Base-by-base conservation (phyloP, 1,140 invertebrate genomes). In the Drosophila aff. region DNA sequence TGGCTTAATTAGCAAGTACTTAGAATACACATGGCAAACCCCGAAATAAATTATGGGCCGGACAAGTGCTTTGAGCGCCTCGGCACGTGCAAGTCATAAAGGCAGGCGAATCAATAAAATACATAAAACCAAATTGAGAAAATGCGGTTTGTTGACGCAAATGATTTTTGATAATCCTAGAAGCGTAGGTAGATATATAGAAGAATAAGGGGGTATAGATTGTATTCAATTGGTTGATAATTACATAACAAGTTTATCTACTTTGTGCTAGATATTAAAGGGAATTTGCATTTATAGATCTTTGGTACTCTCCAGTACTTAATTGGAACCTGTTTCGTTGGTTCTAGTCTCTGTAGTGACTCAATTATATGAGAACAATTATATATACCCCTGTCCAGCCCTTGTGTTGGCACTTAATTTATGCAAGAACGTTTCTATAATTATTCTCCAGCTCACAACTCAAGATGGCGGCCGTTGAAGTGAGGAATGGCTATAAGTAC, bases 401-500 rank as follows among this genome's bases (percentile, higher is more conserved):
- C 18, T 23, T 23, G 52, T 13, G 33, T 8, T 36, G 15, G 16
- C 21, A 58, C 11, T 26, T 58, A 23, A 58, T 58, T 43, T 58
- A 33, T 33, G 16, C 21, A 18, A 47, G 26, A 66, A 40, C 61
- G 38, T 43, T 60, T 49, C 36, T 49, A 43, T 57, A 57, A 57
- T 57, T 40, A 57, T 57, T 26, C 21, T 26, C 21, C 41, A 64
- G 52, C 64, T 49, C 53, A 68, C 41, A 75, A 47, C 47, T 26
- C 64, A 86, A 86, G 13, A 86, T 91, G 82, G 94, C 94, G n/a
- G 93, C 93, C 46, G 94, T 95, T 50, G 92, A 95, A 62, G 94
- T 95, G 40, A 93, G 93, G 60, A 93, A 93, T 47, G 94, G 94
- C 40, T 94, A 93, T 92, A 95, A 95, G 89, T 93, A 93, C 82